Base-by-base conservation (phyloP, 2,797 vertebrate species). In the Hybognathus amarus region DNA sequence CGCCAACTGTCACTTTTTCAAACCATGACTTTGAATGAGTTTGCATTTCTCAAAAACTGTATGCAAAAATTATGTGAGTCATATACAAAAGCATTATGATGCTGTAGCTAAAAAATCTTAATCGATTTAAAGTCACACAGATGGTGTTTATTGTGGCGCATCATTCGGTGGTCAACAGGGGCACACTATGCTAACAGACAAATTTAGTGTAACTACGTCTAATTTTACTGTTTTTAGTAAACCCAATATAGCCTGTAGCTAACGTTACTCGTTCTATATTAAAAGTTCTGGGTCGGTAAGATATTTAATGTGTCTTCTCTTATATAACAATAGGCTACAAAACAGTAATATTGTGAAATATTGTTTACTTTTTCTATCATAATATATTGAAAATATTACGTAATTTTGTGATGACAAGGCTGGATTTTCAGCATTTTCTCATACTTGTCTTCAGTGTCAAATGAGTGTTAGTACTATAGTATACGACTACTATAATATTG, bases 1-100 rank as follows among this genome's bases (percentile, higher is more conserved):
- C n/a, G 40, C 38, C 7, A 4, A 22, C 69, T 85, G 61, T 85
- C 81, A 83, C 61, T 83, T n/a, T 54, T 59, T 76, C 33, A 42
- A 76, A 68, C n/a, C 70, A 74, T 18, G 61, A 13, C 17, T 27
- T 20, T 79, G 36, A 27, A 12, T 11, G n/a, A n/a, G 9, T 56
- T 24, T 71, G n/a, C 24, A 15, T 20, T 61, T 11, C 1, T 79
- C 52, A 33, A 30, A 79, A 7, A 36, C 12, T 15, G 42, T 3
- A 15, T 15, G 6, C 38, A 38, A 13, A 64, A 81, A 27, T 13
- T 0, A 6, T 11, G 0, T 24, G 40, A 12, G 10, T 8, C 30
- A 20, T 12, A 7, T 5, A 27, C 13, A 63, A 24, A 20, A 45
- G 24, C 2, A 30, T 12, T 18, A n/a, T 36, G 13, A 73, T 47